Percentiles rank a stretch among this genome's conserved stretches.
Evolutionary conservation across 2,888 invertebrate genomes (phyloP).

Genomic region (Agrochola circellaris): DNA sequence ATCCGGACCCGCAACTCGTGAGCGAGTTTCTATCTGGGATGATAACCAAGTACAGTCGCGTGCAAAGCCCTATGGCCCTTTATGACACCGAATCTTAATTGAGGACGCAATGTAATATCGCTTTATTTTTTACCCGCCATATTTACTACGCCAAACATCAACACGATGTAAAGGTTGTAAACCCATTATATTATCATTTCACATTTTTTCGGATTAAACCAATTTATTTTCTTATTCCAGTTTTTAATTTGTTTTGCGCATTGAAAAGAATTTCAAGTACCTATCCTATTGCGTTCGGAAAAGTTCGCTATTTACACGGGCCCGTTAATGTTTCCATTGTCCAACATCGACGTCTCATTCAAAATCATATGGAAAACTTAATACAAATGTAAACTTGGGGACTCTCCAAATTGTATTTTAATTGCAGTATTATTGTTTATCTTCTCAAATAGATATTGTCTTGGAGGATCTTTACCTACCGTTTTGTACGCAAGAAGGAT

Average conservation of each 20-base stretch:
- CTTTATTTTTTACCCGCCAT: constrained; percentile 19
- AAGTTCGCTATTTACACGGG: constrained; percentile 40
- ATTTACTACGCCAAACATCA: constrained; percentile 6
- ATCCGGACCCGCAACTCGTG: constrained; percentile 80
- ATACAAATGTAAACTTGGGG: constrained; percentile 29
- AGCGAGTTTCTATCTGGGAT: constrained; percentile 85
- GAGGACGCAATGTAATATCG: constrained; percentile 36
- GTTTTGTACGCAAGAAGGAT: constrained; percentile 22
- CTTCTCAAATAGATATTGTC: constrained; percentile 16
- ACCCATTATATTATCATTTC: constrained; percentile 29
- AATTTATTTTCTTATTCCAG: constrained; percentile 45
- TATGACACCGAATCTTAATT: constrained; percentile 61
- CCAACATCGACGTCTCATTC: constrained; percentile 44
- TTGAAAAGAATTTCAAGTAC: constrained; percentile 39
- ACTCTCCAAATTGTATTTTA: constrained; percentile 38
- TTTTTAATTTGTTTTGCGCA: constrained; percentile 50
- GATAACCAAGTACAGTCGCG: constrained; percentile 76
- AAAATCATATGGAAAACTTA: constrained; percentile 46
- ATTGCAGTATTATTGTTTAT: constrained; percentile 32
- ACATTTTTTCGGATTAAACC: constrained; percentile 7
- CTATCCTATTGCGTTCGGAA: constrained; percentile 23
- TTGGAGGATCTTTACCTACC: background rate
- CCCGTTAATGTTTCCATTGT: constrained; percentile 44
- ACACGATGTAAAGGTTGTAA: constrained; percentile 10
- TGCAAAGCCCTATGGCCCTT: constrained; percentile 68